Percentiles rank a stretch among this genome's conserved stretches.
Evolutionary conservation across 2,113 vertebrate species (phyloP).

Genomic region (Meles meles): DNA sequence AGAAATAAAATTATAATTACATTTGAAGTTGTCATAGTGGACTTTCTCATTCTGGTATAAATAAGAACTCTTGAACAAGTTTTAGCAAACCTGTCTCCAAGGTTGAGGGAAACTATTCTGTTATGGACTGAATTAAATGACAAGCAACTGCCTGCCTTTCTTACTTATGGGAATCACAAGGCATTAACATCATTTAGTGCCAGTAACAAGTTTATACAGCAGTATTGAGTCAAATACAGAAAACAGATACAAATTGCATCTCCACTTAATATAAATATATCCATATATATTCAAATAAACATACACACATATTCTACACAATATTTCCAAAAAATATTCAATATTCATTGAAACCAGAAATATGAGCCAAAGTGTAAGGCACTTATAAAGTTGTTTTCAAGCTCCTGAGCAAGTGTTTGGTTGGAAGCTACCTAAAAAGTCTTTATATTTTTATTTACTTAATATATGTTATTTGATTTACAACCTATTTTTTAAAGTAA

Average conservation of each 20-base stretch:
- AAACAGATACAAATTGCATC: neutral
- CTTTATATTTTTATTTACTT: conserved; percentile 8
- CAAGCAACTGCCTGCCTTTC: neutral
- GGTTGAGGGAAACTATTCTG: neutral
- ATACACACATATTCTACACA: neutral
- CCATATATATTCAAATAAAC: neutral
- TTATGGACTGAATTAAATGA: neutral
- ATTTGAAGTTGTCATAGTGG: neutral
- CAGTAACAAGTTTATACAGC: neutral
- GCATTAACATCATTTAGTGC: neutral
- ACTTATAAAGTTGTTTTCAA: neutral
- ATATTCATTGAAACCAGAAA: neutral
- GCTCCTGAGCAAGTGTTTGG: neutral
- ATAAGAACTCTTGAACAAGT: neutral
- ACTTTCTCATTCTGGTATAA: neutral
- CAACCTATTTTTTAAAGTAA: neutral
- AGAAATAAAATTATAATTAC: conserved; percentile 11
- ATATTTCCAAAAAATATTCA: neutral
- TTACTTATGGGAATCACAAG: neutral
- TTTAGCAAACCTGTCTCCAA: neutral
- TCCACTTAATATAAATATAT: neutral
- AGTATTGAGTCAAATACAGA: neutral
- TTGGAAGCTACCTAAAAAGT: neutral
- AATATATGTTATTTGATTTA: neutral
- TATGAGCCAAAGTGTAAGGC: neutral